Percentiles rank a stretch among this genome's conserved stretches.
These are phyloP conservation scores for Drosophila acutilabella DNA, from an alignment of 2,888 invertebrate species.

Conservation along the genomic window DNA sequence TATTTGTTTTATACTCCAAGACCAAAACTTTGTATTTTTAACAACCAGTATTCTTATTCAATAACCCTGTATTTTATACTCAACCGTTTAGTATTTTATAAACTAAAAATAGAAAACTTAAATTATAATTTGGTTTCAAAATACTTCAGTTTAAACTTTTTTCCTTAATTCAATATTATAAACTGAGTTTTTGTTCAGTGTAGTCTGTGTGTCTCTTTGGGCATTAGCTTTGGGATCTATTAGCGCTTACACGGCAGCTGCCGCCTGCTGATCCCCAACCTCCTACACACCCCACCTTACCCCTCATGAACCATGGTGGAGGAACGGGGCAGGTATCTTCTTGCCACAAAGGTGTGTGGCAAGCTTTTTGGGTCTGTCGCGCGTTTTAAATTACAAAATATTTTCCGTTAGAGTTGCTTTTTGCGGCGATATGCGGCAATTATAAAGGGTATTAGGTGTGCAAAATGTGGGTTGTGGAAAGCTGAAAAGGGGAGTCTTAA, in stretches of 20 bases:
- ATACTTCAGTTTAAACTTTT: no score
- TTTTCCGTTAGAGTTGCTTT: constrained; percentile 63
- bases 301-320: background rate
- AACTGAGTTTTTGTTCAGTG: background rate
- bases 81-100: no score
- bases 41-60: no score
- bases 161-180: no score
- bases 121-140: no score
- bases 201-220: constrained; percentile 20
- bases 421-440: constrained; percentile 60
- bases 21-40: no score
- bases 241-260: constrained; percentile 61
- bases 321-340: constrained; percentile 34
- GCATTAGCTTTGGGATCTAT: constrained; percentile 67
- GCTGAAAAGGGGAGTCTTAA: background rate
- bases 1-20: no score
- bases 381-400: constrained; percentile 70
- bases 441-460: constrained; percentile 41
- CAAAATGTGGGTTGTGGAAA: background rate
- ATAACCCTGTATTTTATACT: no score
- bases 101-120: no score
- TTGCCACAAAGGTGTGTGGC: constrained; percentile 59
- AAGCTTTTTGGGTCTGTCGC: constrained; percentile 33
- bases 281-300: no score
- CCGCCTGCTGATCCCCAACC: background rate